Evolutionary conservation across 37 sponge, comb jelly and placozoan genomes (phyloP).

Genomic region (Oscarella lobularis): DNA sequence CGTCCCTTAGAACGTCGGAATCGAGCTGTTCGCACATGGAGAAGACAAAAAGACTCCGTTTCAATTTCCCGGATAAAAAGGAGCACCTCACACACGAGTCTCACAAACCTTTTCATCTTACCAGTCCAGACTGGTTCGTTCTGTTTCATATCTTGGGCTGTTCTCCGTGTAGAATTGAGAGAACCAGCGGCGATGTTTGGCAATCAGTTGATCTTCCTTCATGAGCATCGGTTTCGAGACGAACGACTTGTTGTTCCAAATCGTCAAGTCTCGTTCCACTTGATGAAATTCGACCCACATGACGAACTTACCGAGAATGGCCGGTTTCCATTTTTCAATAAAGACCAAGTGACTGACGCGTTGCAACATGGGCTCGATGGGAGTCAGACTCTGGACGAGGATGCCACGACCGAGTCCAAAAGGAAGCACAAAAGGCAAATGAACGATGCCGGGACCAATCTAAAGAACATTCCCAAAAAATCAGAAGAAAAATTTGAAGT

Average conservation of each 20-base stretch:
- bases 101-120: not conserved
- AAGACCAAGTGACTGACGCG: constrained; percentile 24
- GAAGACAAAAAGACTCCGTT: no score
- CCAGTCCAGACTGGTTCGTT: not conserved
- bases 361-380: constrained; percentile 39
- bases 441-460: constrained; percentile 40
- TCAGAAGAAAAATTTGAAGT: no score
- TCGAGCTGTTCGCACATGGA: no score
- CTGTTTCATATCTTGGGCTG: constrained; percentile 10
- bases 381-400: constrained; percentile 26
- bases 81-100: no score
- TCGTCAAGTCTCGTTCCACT: constrained; percentile 38
- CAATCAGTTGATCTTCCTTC: constrained; percentile 30
- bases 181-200: constrained; percentile 32
- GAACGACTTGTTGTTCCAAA: constrained; percentile 42
- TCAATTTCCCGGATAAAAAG: no score
- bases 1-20: no score
- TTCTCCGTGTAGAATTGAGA: constrained; percentile 43
- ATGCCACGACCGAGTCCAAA: constrained; percentile 28
- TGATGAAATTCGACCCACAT: constrained; percentile 9
- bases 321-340: constrained; percentile 5
- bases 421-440: constrained; percentile 12
- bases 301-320: not conserved
- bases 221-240: constrained; percentile 22
- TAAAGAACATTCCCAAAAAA: constrained; percentile 3